Percentiles rank a stretch among this genome's conserved stretches.
These are phyloP conservation scores for Drosophila azteca DNA, from an alignment of 1,140 invertebrate genomes.

Conservation along the genomic window DNA sequence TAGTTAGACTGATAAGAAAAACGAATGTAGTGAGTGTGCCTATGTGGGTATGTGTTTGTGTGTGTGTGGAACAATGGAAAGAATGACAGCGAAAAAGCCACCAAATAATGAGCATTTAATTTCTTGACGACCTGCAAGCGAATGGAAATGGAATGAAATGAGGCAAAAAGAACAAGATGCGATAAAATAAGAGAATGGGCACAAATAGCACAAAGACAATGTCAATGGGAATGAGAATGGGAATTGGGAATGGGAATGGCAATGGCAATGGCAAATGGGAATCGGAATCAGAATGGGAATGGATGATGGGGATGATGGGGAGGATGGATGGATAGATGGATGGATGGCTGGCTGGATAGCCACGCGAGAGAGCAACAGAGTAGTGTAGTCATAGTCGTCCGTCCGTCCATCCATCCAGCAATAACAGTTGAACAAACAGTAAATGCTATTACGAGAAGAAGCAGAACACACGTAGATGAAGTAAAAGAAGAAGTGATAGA, in stretches of 20 bases:
- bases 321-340: constrained; percentile 1
- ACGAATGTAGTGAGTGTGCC: constrained; percentile 31
- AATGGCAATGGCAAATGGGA: constrained; percentile 9
- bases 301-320: constrained; percentile 10
- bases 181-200: constrained; percentile 35
- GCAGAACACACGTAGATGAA: not conserved
- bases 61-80: not conserved
- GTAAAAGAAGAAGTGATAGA: constrained; percentile 29
- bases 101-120: constrained; percentile 63
- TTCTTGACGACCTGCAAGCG: constrained; percentile 61
- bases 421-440: constrained; percentile 61
- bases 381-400: constrained; percentile 21
- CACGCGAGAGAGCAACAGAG: constrained; percentile 26
- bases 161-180: constrained; percentile 23
- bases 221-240: constrained; percentile 28
- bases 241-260: constrained; percentile 13
- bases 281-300: constrained; percentile 18
- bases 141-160: constrained; percentile 52
- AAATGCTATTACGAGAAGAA: constrained; percentile 44
- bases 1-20: constrained; percentile 63
- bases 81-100: constrained; percentile 27
- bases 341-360: not conserved
- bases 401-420: constrained; percentile 52
- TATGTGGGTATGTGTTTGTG: constrained; percentile 16
- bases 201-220: constrained; percentile 4